A percentile compares a stretch with the other conserved stretches of the same genome.
These are phyloP conservation scores for Phyllostomus hastatus DNA, from an alignment of 2,113 vertebrate genomes.

Conservation along the genomic window DNA sequence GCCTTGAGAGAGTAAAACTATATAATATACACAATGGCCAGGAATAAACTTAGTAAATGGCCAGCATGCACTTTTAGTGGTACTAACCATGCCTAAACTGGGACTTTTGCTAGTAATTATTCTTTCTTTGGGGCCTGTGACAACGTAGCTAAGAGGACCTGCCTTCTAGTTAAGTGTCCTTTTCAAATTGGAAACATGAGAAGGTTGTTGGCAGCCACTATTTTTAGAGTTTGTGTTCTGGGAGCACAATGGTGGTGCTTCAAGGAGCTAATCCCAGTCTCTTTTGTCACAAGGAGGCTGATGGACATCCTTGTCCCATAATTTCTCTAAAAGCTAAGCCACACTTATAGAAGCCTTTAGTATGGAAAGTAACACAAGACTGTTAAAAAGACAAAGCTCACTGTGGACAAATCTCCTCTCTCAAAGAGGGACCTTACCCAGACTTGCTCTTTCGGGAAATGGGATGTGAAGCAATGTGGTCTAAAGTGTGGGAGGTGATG, in stretches of 20 bases:
- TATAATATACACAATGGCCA: not conserved
- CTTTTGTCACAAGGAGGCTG: not conserved
- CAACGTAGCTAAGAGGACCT: not conserved
- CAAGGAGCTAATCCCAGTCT: not conserved
- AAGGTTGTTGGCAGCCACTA: not conserved
- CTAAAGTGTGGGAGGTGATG: not conserved
- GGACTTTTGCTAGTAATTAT: not conserved
- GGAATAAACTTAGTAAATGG: not conserved
- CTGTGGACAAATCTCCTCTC: not conserved
- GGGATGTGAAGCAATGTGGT: not conserved
- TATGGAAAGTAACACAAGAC: not conserved
- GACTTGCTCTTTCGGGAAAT: not conserved
- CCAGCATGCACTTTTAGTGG: not conserved
- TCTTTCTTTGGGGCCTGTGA: conserved; percentile 32
- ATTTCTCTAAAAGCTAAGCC: not conserved
- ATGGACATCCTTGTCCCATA: not conserved
- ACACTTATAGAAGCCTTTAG: not conserved
- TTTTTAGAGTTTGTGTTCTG: conserved; percentile 26
- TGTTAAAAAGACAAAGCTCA: not conserved
- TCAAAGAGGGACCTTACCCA: not conserved
- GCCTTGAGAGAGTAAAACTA: conserved; percentile 14
- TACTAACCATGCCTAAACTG: not conserved
- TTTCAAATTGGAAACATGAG: conserved; percentile 49
- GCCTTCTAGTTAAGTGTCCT: conserved; percentile 19
- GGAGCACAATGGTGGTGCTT: not conserved